Base-by-base conservation (phyloP, 2,797 vertebrate species). In the Sebastes variabilis region DNA sequence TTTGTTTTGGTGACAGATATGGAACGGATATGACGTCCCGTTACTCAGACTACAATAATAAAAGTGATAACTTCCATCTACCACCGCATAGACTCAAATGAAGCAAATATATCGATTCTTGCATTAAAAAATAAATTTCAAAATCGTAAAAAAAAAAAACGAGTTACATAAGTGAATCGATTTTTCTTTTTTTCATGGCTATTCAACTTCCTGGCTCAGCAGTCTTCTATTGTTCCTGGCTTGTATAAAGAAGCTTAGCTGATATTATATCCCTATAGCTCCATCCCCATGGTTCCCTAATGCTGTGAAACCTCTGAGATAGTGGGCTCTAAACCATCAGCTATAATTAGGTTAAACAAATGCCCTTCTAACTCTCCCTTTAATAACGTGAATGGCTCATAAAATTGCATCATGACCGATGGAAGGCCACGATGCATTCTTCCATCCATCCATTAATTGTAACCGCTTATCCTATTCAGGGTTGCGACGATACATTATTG, bases 201-300 rank as follows among this genome's bases (percentile, higher is more conserved):
- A 49, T 49, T 49, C 18, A 49, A 49, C 46, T 18, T 75, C 34
- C 18, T 73, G 75, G 64, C 82, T 80, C 82, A 83, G 90, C 83
- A 89, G 86, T 42, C 73, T 24, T 59, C 83, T 58, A 90, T 94
- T 94, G 90, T 94, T 92, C 70, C 46, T 79, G 71, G 77, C 75
- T 82, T 77, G 72, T 77, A 89, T 73, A 85, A 90, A 84, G 83
- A 87, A 85, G 72, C 85, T 88, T 80, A 90, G 74, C 46, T 10
- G 24, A 79, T 83, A 75, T 66, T 89, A 18, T 82, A 72, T 78
- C 84, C 72, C 46, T 14, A 20, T 9, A 73, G 75, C 81, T 71
- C 65, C 54, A 68, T 62, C 54, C 52, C 52, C 49, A 38, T 30
- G 22, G 32, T 81, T 66, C 60, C 52, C 18, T 80, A 79, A 83